Evolutionary conservation across 1,140 invertebrate genomes (phyloP).

Genomic region (Heliconius nattereri): DNA sequence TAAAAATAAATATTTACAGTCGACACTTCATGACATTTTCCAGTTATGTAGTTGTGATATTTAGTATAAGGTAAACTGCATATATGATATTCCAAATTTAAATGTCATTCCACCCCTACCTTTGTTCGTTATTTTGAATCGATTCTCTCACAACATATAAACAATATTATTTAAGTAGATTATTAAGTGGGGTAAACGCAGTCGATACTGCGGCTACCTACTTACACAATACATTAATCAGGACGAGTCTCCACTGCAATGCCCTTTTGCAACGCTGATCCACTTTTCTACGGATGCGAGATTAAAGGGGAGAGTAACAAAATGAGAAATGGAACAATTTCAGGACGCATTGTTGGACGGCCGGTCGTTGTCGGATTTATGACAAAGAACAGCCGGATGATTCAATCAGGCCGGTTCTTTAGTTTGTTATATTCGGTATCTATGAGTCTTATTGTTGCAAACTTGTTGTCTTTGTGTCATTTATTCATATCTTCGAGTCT

Average conservation of each 20-base stretch:
- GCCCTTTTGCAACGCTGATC: conserved; percentile 78
- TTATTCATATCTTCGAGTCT: conserved; percentile 48
- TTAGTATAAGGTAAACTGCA: no score
- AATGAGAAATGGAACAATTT: conserved; percentile 81
- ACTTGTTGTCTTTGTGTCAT: conserved; percentile 62
- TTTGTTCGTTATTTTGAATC: not conserved
- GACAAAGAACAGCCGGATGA: conserved; percentile 80
- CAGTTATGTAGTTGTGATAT: no score
- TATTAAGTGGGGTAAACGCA: conserved; percentile 32
- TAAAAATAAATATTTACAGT: no score
- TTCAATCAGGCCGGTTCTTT: conserved; percentile 79
- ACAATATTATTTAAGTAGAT: conserved; percentile 23
- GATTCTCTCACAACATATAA: not conserved
- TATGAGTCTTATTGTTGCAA: conserved; percentile 70
- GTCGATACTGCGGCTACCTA: conserved; percentile 42
- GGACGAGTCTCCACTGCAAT: conserved; percentile 72
- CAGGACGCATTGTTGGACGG: conserved; percentile 77
- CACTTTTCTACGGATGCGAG: conserved; percentile 80
- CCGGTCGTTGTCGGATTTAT: conserved; percentile 79
- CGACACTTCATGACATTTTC: no score
- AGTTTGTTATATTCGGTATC: conserved; percentile 76
- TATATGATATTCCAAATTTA: no score
- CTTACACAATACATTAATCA: conserved; percentile 76
- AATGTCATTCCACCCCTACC: not conserved
- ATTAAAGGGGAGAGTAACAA: conserved; percentile 81